phyloP scores from a whole-genome alignment of 37 sponge, comb jelly and placozoan genomes.

The Bolinopsis microptera region DNA sequence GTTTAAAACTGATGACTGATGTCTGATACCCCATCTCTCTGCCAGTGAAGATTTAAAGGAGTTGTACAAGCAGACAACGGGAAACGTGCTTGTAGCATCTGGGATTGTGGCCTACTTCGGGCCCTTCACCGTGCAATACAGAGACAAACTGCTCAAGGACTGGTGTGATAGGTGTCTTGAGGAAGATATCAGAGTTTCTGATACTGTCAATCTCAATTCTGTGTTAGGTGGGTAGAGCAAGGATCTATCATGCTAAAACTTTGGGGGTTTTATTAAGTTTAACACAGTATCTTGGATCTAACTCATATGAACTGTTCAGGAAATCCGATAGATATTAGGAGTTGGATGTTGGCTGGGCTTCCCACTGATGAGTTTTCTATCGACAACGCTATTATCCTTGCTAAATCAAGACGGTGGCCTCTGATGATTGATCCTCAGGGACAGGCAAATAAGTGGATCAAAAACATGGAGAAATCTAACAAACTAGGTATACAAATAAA shows the following conservation, averaged over 20 bases:
- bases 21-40: neutral
- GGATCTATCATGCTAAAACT: too few species aligned
- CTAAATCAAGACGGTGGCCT: constrained; percentile 60
- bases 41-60: constrained; percentile 39
- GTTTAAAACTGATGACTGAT: neutral
- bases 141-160: neutral
- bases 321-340: constrained; percentile 52
- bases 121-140: constrained; percentile 66
- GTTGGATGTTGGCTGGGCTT: constrained; percentile 65
- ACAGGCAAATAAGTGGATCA: constrained; percentile 67
- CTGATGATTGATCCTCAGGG: constrained; percentile 67
- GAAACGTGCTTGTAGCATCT: constrained; percentile 50
- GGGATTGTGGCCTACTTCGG: constrained; percentile 66
- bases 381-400: constrained; percentile 59
- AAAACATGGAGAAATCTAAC: constrained; percentile 66
- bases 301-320: constrained; percentile 18
- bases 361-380: constrained; percentile 64
- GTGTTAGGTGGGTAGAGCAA: constrained; percentile 21
- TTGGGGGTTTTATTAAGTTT: too few species aligned
- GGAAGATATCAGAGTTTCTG: constrained; percentile 34
- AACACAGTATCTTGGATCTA: too few species aligned
- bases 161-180: constrained; percentile 43
- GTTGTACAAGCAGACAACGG: constrained; percentile 47
- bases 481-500: constrained; percentile 62
- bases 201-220: neutral